Conservation (phyloP, 2,797 vertebrate species). For the Ara ararauna region DNA sequence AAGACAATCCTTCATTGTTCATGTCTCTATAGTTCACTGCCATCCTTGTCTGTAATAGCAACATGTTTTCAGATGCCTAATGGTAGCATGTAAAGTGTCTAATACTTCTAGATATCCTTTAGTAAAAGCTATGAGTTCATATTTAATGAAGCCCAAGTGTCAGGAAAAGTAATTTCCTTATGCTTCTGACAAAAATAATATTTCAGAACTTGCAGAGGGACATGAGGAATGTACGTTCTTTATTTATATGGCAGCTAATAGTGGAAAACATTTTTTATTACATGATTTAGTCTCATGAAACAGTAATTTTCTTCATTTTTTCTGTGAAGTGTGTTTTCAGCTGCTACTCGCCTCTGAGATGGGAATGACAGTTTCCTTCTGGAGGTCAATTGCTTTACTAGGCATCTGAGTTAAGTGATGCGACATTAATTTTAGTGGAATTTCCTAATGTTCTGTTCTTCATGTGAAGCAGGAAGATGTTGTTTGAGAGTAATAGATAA, state of each 20-base stretch:
- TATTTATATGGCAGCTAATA: slow-evolving; percentile 57
- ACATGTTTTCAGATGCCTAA: background rate
- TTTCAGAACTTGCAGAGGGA: background rate
- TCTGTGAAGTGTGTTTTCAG: background rate
- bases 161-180: slow-evolving; percentile 23
- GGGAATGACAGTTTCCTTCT: background rate
- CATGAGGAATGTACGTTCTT: slow-evolving; percentile 6
- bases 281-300: background rate
- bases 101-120: background rate
- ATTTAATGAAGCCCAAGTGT: slow-evolving; percentile 28
- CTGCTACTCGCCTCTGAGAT: background rate
- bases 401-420: background rate
- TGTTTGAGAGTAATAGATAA: slow-evolving; percentile 20
- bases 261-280: background rate
- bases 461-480: background rate
- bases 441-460: background rate
- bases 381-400: background rate
- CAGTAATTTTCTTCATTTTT: background rate
- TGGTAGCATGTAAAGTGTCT: background rate
- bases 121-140: slow-evolving; percentile 43
- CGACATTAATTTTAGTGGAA: background rate
- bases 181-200: slow-evolving; percentile 20
- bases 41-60: background rate
- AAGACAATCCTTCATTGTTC: background rate
- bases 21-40: background rate